These are phyloP conservation scores for Lasioglossum calceatum DNA, from an alignment of 2,888 invertebrate genomes.

Conservation along the genomic window DNA sequence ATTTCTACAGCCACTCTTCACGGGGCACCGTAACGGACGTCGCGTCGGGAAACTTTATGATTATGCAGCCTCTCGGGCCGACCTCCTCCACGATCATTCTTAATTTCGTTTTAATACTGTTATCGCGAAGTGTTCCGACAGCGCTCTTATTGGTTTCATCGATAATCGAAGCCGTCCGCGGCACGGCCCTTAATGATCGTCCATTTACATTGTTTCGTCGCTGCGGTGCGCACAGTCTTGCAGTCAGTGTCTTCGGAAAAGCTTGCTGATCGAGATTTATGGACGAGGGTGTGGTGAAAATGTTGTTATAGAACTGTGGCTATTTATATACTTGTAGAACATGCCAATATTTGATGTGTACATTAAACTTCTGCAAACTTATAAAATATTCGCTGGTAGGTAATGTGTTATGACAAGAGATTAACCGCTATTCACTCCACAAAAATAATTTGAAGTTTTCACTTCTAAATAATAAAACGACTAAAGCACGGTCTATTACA, in stretches of 20 bases:
- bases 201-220: not conserved
- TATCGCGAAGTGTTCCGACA: not conserved
- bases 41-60: not conserved
- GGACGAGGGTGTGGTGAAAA: not conserved
- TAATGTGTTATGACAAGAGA: too few relatives aligned
- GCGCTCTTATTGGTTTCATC: not conserved
- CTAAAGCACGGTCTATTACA: not conserved
- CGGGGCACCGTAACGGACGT: not conserved
- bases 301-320: not conserved
- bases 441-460: too few relatives aligned
- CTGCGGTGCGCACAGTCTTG: not conserved
- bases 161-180: conserved; percentile 4
- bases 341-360: not conserved
- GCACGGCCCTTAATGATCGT: not conserved
- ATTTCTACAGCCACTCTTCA: not conserved
- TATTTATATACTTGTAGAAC: not conserved
- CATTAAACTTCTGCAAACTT: not conserved
- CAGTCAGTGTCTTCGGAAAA: not conserved
- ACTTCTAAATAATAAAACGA: too few relatives aligned
- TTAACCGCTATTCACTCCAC: too few relatives aligned
- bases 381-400: too few relatives aligned
- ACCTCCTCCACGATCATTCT: not conserved
- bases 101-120: conserved; percentile 8
- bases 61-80: not conserved
- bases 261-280: not conserved